Percentiles rank a stretch among this genome's conserved stretches.
Evolutionary conservation across 2,888 invertebrate genomes (phyloP).

Genomic region (Drosophila engyochracea): DNA sequence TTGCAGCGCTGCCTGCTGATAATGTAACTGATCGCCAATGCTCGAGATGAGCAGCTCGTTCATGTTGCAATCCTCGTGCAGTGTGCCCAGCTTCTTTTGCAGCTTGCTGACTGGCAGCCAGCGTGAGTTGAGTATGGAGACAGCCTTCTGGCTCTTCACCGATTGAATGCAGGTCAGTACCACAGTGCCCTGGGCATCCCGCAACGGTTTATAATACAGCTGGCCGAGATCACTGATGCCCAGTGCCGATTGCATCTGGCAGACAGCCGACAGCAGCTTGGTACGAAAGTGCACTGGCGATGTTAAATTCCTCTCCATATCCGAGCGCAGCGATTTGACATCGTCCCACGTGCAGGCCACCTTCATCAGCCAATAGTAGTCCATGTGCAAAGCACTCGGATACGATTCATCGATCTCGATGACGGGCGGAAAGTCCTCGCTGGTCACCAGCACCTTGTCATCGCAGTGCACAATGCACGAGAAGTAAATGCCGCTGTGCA

Average conservation of each 20-base stretch:
- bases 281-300: slow-evolving; percentile 96
- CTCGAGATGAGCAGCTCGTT: slow-evolving; percentile 94
- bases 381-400: slow-evolving; percentile 95
- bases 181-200: slow-evolving; percentile 95
- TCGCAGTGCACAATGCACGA: slow-evolving; percentile 97
- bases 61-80: slow-evolving; percentile 91
- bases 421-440: slow-evolving; percentile 98
- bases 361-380: slow-evolving; percentile 99
- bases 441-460: slow-evolving; percentile 97
- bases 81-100: slow-evolving; percentile 90
- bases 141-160: slow-evolving; percentile 89
- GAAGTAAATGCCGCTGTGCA: slow-evolving; percentile 94
- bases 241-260: slow-evolving; percentile 96
- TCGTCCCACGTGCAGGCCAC: slow-evolving; percentile 99
- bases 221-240: slow-evolving; percentile 98
- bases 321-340: slow-evolving; percentile 94
- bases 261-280: slow-evolving; percentile 95
- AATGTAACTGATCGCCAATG: slow-evolving; percentile 91
- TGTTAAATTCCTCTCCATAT: slow-evolving; percentile 97
- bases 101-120: slow-evolving; percentile 96
- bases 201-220: slow-evolving; percentile 95
- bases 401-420: slow-evolving; percentile 99
- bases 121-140: slow-evolving; percentile 95
- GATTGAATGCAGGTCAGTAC: slow-evolving; percentile 94
- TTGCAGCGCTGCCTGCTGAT: slow-evolving; percentile 90